These are phyloP conservation scores for Ascaphus truei DNA, from an alignment of 2,113 vertebrate genomes.

Conservation along the genomic window DNA sequence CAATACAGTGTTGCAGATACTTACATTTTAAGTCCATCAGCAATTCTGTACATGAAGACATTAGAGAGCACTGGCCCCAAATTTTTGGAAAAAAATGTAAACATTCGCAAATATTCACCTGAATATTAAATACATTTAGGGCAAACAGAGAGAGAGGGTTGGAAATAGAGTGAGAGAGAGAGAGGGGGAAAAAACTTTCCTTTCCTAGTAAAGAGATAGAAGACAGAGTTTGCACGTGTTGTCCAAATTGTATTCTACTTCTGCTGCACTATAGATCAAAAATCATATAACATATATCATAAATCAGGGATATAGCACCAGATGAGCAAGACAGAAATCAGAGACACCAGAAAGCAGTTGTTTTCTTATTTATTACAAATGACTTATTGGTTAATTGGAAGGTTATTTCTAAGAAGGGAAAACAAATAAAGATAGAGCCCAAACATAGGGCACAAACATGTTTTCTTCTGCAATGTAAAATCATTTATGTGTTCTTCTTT, in stretches of 20 bases:
- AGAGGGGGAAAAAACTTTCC: too few species aligned
- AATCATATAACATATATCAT: neutral
- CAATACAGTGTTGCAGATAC: too few species aligned
- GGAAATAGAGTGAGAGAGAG: too few species aligned
- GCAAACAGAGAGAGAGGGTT: too few species aligned
- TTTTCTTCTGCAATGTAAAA: neutral
- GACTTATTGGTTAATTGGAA: neutral
- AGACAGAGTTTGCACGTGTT: too few species aligned
- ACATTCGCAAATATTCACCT: too few species aligned
- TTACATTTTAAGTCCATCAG: too few species aligned
- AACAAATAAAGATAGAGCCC: neutral
- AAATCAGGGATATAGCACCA: neutral
- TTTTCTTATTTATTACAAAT: neutral
- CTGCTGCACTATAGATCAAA: neutral
- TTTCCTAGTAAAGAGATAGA: too few species aligned
- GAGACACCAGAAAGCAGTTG: neutral
- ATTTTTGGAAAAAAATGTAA: too few species aligned
- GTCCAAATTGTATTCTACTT: neutral
- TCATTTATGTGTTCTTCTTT: neutral
- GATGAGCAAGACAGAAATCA: neutral
- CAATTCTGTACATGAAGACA: too few species aligned
- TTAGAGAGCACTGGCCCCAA: too few species aligned
- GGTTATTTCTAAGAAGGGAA: neutral
- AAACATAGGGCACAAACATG: neutral
- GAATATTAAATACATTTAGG: too few species aligned